Evolutionary conservation across 2,797 vertebrate genomes (phyloP).

Genomic region (Acipenser ruthenus): DNA sequence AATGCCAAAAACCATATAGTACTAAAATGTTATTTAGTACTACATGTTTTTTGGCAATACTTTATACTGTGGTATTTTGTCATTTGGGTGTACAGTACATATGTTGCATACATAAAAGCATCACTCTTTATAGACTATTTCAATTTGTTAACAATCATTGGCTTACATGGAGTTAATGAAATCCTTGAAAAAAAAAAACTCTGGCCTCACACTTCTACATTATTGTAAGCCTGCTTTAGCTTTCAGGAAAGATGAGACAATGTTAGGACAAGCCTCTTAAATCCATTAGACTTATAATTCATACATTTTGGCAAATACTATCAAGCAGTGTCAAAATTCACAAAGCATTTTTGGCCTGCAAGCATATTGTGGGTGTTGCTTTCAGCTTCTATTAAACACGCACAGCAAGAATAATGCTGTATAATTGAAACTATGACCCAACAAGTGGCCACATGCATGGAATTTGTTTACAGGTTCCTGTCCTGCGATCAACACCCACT

Average conservation of each 20-base stretch:
- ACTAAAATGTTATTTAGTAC: too few species aligned
- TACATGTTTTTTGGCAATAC: too few species aligned
- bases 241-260: slow-evolving; percentile 39
- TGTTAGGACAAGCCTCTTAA: slow-evolving; percentile 61
- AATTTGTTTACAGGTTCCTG: slow-evolving; percentile 52
- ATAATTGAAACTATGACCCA: slow-evolving; percentile 39
- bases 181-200: too few species aligned
- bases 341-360: slow-evolving; percentile 30
- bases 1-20: too few species aligned
- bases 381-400: slow-evolving; percentile 19
- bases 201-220: slow-evolving; percentile 39
- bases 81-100: too few species aligned
- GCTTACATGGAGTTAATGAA: too few species aligned
- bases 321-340: slow-evolving; percentile 42
- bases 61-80: too few species aligned
- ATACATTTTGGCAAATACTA: slow-evolving; percentile 50
- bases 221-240: slow-evolving; percentile 37
- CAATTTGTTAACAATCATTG: too few species aligned
- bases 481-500: slow-evolving; percentile 38
- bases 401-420: slow-evolving; percentile 12
- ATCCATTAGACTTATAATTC: slow-evolving; percentile 61
- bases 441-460: slow-evolving; percentile 45
- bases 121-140: too few species aligned
- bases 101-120: too few species aligned
- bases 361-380: slow-evolving; percentile 20